phyloP scores from a whole-genome alignment of 2,113 vertebrate species.

The Numida meleagris region DNA sequence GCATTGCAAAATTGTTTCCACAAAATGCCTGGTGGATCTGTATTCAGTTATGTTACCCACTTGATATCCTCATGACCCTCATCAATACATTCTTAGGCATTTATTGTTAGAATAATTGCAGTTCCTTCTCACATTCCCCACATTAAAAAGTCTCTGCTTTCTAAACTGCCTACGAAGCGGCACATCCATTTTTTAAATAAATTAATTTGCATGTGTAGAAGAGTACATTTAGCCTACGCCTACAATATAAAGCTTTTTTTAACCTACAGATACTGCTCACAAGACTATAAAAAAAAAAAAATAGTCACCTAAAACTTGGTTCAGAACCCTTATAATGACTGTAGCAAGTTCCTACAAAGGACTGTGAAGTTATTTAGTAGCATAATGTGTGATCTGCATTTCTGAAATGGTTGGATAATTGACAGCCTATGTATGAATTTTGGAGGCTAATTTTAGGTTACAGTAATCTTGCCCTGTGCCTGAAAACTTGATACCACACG shows the following conservation, averaged over 20 bases:
- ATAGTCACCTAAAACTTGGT: neutral
- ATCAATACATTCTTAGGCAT: neutral
- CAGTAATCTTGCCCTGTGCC: neutral
- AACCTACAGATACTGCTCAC: neutral
- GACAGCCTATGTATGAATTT: neutral
- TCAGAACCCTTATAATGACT: neutral
- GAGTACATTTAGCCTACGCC: neutral
- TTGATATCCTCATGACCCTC: fast-evolving
- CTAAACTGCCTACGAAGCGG: neutral
- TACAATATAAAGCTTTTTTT: neutral
- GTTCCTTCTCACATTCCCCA: neutral
- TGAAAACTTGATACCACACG: neutral
- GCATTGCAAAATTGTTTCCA: neutral
- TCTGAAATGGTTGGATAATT: neutral
- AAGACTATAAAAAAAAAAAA: neutral
- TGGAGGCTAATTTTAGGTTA: neutral
- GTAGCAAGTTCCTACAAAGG: neutral
- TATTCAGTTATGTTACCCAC: neutral
- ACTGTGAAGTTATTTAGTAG: neutral
- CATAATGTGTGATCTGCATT: neutral
- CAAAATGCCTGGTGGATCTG: neutral
- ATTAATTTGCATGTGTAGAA: neutral
- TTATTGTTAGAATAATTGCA: neutral
- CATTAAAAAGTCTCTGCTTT: neutral
- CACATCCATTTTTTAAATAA: neutral